phyloP scores from a whole-genome alignment of 2,888 invertebrate genomes.

The Chelonus formosanus region DNA sequence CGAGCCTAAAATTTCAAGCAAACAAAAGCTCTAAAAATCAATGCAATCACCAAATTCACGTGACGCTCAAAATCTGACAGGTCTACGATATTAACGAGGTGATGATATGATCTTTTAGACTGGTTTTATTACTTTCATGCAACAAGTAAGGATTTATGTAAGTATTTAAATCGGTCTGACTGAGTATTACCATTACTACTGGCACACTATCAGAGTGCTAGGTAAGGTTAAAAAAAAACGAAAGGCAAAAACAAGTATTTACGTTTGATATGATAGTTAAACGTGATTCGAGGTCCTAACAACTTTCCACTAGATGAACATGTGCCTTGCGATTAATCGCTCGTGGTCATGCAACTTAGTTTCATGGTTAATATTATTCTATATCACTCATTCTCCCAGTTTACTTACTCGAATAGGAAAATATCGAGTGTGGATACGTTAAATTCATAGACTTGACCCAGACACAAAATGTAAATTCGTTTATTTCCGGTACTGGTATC shows the following conservation, averaged over 20 bases:
- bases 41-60: too few relatives aligned
- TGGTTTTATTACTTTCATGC: too few relatives aligned
- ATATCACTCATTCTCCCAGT: neutral
- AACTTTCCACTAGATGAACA: slow-evolving; percentile 36
- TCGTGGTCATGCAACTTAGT: slow-evolving; percentile 13
- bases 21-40: too few relatives aligned
- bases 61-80: too few relatives aligned
- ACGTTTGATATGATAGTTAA: neutral
- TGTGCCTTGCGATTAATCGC: slow-evolving; percentile 10
- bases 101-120: too few relatives aligned
- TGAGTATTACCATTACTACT: neutral
- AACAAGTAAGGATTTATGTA: neutral
- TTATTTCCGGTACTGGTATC: slow-evolving; percentile 66
- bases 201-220: neutral
- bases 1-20: too few relatives aligned
- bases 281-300: slow-evolving; percentile 19
- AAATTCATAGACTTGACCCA: slow-evolving; percentile 68
- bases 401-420: slow-evolving; percentile 70
- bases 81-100: too few relatives aligned
- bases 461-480: slow-evolving; percentile 69
- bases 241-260: slow-evolving; percentile 1
- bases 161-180: neutral
- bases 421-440: slow-evolving; percentile 67
- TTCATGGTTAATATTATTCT: slow-evolving; percentile 51
- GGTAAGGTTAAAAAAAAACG: neutral